These are phyloP conservation scores for Sphyrna mokarran DNA, from an alignment of 2,113 vertebrate genomes.

Conservation along the genomic window DNA sequence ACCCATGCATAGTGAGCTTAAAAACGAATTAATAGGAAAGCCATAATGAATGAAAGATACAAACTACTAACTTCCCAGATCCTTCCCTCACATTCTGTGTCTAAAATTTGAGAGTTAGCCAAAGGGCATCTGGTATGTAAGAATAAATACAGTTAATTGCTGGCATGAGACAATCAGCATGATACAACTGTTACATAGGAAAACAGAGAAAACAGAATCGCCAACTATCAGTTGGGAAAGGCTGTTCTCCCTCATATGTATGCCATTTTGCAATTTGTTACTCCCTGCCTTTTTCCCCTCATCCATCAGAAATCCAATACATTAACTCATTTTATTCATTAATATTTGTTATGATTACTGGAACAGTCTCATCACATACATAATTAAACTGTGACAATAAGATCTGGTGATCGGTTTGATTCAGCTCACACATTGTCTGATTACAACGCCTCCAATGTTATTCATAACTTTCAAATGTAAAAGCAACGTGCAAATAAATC, in stretches of 20 bases:
- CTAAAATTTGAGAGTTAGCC: background rate
- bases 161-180: background rate
- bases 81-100: background rate
- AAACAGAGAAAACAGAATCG: background rate
- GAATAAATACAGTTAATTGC: background rate
- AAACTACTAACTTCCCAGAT: background rate
- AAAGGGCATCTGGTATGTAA: background rate
- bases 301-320: background rate
- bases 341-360: background rate
- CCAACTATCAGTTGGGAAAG: background rate
- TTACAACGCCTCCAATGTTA: background rate
- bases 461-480: background rate
- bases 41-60: background rate
- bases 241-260: background rate
- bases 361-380: background rate
- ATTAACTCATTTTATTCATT: background rate
- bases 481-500: background rate
- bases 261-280: background rate
- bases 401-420: background rate
- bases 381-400: background rate
- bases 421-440: background rate
- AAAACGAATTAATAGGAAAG: background rate
- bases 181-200: background rate
- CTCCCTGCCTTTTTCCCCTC: too few relatives aligned
- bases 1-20: background rate